Percentiles rank a stretch among this genome's conserved stretches.
These are phyloP conservation scores for Agriopis leucophaearia DNA, from an alignment of 2,888 invertebrate genomes.

Conservation along the genomic window DNA sequence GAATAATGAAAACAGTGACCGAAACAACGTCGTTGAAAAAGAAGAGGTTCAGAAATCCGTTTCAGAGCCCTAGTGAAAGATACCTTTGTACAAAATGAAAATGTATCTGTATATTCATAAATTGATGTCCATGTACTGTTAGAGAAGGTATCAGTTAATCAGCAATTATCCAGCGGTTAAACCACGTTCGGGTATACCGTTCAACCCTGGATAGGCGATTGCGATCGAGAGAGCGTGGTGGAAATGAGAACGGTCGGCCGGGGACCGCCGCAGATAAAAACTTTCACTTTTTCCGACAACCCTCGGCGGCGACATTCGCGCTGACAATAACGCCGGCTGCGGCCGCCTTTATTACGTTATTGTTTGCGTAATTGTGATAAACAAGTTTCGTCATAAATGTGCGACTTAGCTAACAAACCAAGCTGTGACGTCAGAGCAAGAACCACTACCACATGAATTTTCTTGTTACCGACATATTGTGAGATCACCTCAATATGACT, in stretches of 20 bases:
- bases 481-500: neutral
- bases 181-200: slow-evolving; percentile 35
- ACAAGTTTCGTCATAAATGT: slow-evolving; percentile 65
- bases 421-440: neutral
- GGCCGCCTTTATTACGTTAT: slow-evolving; percentile 75
- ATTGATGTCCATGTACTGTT: neutral
- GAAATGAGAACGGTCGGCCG: slow-evolving; percentile 78
- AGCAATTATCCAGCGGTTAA: slow-evolving; percentile 62
- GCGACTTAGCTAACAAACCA: slow-evolving; percentile 39
- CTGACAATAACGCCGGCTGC: slow-evolving; percentile 74
- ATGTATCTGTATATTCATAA: neutral
- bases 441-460: neutral
- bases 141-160: slow-evolving; percentile 53
- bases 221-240: slow-evolving; percentile 77
- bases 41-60: too few species aligned
- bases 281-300: slow-evolving; percentile 82
- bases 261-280: slow-evolving; percentile 81
- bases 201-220: slow-evolving; percentile 69
- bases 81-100: neutral
- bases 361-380: slow-evolving; percentile 74
- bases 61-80: too few species aligned
- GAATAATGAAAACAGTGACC: too few species aligned
- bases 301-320: slow-evolving; percentile 74
- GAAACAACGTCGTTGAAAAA: too few species aligned
- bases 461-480: neutral